Conservation (phyloP, 1,140 invertebrate genomes). For the Geopemphigus sp. region DNA sequence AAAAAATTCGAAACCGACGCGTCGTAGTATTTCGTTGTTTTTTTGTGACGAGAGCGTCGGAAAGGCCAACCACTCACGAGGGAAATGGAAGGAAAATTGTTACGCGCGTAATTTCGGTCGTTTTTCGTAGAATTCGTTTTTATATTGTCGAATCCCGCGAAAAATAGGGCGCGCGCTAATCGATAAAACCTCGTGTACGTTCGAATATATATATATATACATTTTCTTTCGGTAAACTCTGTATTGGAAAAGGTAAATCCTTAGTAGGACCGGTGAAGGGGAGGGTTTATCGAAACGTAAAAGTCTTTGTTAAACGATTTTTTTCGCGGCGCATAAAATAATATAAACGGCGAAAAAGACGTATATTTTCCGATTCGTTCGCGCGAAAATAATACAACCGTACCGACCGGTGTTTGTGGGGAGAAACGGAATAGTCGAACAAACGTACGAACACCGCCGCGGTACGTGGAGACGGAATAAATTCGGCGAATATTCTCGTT, state of each 20-base stretch:
- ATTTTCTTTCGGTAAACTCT: background rate
- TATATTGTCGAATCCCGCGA: background rate
- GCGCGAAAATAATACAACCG: background rate
- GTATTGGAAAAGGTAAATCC: conserved; percentile 6
- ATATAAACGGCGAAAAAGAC: background rate
- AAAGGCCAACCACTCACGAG: no score
- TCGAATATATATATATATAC: background rate
- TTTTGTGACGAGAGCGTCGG: no score
- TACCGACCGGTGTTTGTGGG: background rate
- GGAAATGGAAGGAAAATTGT: no score
- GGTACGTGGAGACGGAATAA: no score
- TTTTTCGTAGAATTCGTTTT: no score
- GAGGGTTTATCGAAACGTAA: no score
- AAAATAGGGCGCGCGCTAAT: background rate
- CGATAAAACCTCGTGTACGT: background rate
- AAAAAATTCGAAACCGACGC: no score
- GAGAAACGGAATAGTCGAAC: background rate
- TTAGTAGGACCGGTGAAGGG: no score
- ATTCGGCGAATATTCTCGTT: no score
- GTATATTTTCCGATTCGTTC: background rate
- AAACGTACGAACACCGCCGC: no score
- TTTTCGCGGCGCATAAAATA: background rate
- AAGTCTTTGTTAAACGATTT: background rate
- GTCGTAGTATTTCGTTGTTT: no score
- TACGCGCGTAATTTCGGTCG: no score